These are phyloP conservation scores for Alviniconcha marisindica DNA, from an alignment of 1,140 invertebrate genomes.

Conservation along the genomic window DNA sequence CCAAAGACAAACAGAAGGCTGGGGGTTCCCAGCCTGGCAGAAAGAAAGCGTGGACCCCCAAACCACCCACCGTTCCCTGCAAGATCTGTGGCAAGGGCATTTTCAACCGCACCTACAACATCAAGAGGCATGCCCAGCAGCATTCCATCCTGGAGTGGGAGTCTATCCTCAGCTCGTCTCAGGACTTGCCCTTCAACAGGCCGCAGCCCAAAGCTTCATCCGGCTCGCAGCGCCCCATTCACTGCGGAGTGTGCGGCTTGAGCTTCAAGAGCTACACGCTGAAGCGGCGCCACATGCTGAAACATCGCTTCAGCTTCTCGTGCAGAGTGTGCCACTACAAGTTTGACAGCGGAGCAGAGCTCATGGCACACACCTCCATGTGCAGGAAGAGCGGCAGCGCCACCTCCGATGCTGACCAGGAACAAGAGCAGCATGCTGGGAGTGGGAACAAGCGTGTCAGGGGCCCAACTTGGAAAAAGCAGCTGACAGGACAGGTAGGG, in stretches of 20 bases:
- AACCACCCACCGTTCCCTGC: constrained; percentile 13
- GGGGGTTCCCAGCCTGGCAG: not conserved
- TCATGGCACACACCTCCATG: not conserved
- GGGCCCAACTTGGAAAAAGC: constrained; percentile 7
- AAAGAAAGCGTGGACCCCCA: constrained; percentile 21
- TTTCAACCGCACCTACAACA: constrained; percentile 34
- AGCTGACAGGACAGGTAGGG: not conserved
- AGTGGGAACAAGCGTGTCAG: not conserved
- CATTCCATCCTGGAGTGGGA: constrained; percentile 38
- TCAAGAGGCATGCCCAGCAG: constrained; percentile 36
- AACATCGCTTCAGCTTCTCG: constrained; percentile 13
- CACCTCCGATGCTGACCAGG: too few species aligned
- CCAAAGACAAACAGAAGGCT: not conserved
- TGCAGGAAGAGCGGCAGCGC: not conserved
- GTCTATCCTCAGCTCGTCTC: not conserved
- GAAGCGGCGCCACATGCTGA: constrained; percentile 29
- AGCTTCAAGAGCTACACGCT: constrained; percentile 12
- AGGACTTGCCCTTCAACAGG: not conserved
- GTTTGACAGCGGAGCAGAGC: constrained; percentile 6
- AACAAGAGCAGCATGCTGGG: not conserved
- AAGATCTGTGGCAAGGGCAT: constrained; percentile 25
- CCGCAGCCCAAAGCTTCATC: not conserved
- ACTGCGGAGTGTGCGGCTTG: constrained; percentile 11
- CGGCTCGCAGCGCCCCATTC: not conserved
- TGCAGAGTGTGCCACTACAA: not conserved